These are phyloP conservation scores for Strix aluco DNA, from an alignment of 2,113 vertebrate species.

Conservation along the genomic window DNA sequence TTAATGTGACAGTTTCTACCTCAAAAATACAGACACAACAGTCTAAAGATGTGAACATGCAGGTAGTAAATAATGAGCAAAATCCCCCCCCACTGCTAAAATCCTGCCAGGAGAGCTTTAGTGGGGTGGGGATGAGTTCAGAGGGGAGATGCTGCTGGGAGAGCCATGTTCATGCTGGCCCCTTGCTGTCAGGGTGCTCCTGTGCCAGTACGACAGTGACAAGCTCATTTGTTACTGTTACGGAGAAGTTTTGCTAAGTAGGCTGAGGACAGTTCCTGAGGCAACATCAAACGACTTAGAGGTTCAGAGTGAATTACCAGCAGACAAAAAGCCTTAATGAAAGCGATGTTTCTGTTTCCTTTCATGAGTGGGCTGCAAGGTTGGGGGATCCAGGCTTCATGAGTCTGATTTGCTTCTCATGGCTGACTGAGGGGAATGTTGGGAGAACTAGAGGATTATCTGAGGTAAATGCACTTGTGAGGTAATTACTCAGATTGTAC, in stretches of 20 bases:
- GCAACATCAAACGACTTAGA: neutral
- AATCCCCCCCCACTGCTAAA: neutral
- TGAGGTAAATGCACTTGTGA: neutral
- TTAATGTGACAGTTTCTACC: neutral
- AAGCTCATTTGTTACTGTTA: accelerated
- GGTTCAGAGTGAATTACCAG: neutral
- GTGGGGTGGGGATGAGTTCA: neutral
- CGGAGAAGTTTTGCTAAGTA: neutral
- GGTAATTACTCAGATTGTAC: neutral
- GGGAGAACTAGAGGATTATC: neutral
- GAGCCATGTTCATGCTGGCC: accelerated
- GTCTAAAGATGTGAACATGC: neutral
- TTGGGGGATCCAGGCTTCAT: neutral
- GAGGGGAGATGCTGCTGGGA: neutral
- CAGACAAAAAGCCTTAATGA: neutral
- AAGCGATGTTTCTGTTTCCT: neutral
- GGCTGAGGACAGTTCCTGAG: neutral
- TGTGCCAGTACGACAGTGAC: neutral
- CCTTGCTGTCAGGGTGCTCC: neutral
- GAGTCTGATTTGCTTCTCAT: neutral
- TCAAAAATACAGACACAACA: neutral
- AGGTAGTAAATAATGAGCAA: neutral
- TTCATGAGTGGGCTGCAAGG: neutral
- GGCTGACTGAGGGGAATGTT: neutral
- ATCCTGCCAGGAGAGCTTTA: neutral